phyloP scores from a whole-genome alignment of 2,888 invertebrate species.

The Cynaeus angustus region DNA sequence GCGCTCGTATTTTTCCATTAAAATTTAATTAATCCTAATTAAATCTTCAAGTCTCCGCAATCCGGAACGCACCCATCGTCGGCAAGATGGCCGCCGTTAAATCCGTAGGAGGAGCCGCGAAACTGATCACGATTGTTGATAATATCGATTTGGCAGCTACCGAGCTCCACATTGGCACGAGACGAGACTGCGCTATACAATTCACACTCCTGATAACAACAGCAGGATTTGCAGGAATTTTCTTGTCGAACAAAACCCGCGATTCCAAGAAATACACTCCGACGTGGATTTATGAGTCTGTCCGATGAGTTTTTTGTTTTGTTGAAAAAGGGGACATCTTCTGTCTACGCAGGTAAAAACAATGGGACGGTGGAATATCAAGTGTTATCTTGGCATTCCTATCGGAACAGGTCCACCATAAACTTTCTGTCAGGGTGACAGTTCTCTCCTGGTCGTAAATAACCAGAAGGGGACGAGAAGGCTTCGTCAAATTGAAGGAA shows the following conservation, averaged over 20 bases:
- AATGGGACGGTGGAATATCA: slow-evolving; percentile 68
- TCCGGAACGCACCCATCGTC: slow-evolving; percentile 16
- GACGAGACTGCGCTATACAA: slow-evolving; percentile 46
- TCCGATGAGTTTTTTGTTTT: slow-evolving; percentile 21
- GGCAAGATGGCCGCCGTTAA: slow-evolving; percentile 54
- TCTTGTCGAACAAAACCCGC: slow-evolving; percentile 5
- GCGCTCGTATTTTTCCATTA: not conserved
- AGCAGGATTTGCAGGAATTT: slow-evolving; percentile 32
- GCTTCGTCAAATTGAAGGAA: slow-evolving; percentile 1
- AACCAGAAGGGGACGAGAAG: slow-evolving; percentile 52
- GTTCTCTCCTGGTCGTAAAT: slow-evolving; percentile 64
- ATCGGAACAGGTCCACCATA: slow-evolving; percentile 69
- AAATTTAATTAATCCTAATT: slow-evolving; percentile 13
- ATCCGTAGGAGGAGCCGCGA: slow-evolving; percentile 53
- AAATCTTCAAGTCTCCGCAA: slow-evolving; percentile 1
- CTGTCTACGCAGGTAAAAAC: slow-evolving; percentile 63
- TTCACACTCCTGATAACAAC: slow-evolving; percentile 29
- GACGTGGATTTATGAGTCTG: slow-evolving; percentile 15
- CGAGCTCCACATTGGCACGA: slow-evolving; percentile 49
- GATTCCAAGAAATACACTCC: slow-evolving; percentile 18
- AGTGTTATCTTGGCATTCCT: slow-evolving; percentile 70
- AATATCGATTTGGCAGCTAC: slow-evolving; percentile 58
- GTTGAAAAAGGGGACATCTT: slow-evolving; percentile 13
- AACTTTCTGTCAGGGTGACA: slow-evolving; percentile 70
- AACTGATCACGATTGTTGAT: slow-evolving; percentile 55